Conservation (phyloP, 2,888 invertebrate species). For the Apamea epomidion region DNA sequence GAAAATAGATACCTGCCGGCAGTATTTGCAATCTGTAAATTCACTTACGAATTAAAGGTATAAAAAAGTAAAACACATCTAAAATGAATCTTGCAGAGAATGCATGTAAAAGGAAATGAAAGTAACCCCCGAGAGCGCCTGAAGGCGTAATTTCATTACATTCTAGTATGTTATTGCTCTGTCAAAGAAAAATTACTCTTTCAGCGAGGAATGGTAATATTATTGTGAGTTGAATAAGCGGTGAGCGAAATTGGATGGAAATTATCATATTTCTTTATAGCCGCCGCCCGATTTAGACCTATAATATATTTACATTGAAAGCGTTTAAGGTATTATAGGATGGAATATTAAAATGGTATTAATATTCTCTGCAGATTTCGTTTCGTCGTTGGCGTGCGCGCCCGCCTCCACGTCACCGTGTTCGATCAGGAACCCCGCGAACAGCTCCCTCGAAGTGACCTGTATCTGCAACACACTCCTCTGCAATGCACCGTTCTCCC, state of each 20-base stretch:
- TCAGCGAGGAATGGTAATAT: conserved; percentile 64
- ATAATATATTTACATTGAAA: conserved; percentile 55
- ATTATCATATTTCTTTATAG: conserved; percentile 67
- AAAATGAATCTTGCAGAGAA: conserved; percentile 47
- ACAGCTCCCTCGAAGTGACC: conserved; percentile 75
- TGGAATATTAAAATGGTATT: conserved; percentile 55
- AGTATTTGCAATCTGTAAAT: conserved; percentile 34
- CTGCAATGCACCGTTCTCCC: conserved; percentile 82
- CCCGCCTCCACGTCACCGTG: conserved; percentile 73
- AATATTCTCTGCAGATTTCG: conserved; percentile 78
- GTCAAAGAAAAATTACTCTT: conserved; percentile 68
- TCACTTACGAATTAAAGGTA: conserved; percentile 14
- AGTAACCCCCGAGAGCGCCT: conserved; percentile 37
- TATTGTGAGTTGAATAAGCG: conserved; percentile 66
- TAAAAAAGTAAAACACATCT: conserved; percentile 25
- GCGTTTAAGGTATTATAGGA: conserved; percentile 46
- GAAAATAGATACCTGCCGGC: conserved; percentile 22
- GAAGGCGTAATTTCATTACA: conserved; percentile 63
- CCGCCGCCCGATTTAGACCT: conserved; percentile 39
- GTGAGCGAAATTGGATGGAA: conserved; percentile 61
- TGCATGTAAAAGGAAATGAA: conserved; percentile 53
- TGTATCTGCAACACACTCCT: conserved; percentile 80
- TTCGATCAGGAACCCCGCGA: conserved; percentile 73
- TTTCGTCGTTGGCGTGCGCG: conserved; percentile 78
- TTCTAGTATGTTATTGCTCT: conserved; percentile 63